Percentiles rank a stretch among this genome's conserved stretches.
Evolutionary conservation across 2,797 vertebrate genomes (phyloP).

Genomic region (Rhinella marina): DNA sequence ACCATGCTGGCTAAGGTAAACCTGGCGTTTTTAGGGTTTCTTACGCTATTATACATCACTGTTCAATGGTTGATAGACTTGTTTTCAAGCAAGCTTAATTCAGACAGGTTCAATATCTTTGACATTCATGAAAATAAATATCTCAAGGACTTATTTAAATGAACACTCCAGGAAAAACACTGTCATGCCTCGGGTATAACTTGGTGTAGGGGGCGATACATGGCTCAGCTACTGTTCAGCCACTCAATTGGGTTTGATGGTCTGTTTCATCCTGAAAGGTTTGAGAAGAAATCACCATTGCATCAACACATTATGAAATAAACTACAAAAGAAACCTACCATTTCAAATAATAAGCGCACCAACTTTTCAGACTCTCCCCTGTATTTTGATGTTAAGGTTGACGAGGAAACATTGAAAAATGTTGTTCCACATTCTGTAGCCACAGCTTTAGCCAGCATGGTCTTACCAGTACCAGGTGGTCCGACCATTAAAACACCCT

Average conservation of each 20-base stretch:
- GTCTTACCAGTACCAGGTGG: slow-evolving; percentile 98
- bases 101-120: too few relatives aligned
- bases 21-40: too few relatives aligned
- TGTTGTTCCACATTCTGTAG: slow-evolving; percentile 95
- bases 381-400: slow-evolving; percentile 94
- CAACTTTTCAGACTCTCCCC: slow-evolving; percentile 97
- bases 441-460: slow-evolving; percentile 97
- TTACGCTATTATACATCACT: too few relatives aligned
- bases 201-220: too few relatives aligned
- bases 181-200: too few relatives aligned
- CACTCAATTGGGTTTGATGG: not conserved
- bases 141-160: too few relatives aligned
- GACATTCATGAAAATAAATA: too few relatives aligned
- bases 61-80: too few relatives aligned
- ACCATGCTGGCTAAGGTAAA: too few relatives aligned
- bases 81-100: too few relatives aligned
- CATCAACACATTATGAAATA: not conserved
- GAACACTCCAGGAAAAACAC: too few relatives aligned
- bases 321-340: slow-evolving; percentile 75
- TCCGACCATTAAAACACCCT: slow-evolving; percentile 98
- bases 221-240: too few relatives aligned
- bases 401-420: slow-evolving; percentile 98
- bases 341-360: slow-evolving; percentile 97
- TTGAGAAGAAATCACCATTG: not conserved
- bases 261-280: not conserved